These are phyloP conservation scores for Parnassius apollo DNA, from an alignment of 2,888 invertebrate species.

Conservation along the genomic window DNA sequence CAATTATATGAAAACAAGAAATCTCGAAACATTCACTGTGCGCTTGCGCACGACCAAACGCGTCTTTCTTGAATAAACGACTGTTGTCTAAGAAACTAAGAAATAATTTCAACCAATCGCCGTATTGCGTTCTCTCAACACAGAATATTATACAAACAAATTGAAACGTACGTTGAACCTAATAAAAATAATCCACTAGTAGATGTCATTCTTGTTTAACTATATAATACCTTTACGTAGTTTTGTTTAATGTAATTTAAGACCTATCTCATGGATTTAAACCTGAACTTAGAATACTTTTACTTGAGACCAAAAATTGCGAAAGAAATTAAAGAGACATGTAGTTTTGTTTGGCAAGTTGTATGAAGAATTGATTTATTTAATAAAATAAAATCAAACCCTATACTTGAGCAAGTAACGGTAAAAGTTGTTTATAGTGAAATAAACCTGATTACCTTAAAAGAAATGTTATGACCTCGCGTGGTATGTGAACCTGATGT, in stretches of 20 bases:
- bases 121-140: slow-evolving; percentile 63
- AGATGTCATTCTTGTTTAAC: slow-evolving; percentile 45
- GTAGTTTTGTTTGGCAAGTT: slow-evolving; percentile 36
- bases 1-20: slow-evolving; percentile 36
- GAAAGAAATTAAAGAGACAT: slow-evolving; percentile 33
- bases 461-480: slow-evolving; percentile 70
- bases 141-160: slow-evolving; percentile 55
- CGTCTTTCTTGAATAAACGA: slow-evolving; percentile 43
- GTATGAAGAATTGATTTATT: slow-evolving; percentile 32
- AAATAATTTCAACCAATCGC: slow-evolving; percentile 46
- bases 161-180: slow-evolving; percentile 50
- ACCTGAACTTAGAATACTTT: slow-evolving; percentile 26
- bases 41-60: slow-evolving; percentile 50
- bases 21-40: slow-evolving; percentile 26
- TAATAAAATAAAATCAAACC: slow-evolving; percentile 21
- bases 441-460: slow-evolving; percentile 61
- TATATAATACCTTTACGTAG: slow-evolving; percentile 46
- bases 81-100: slow-evolving; percentile 39
- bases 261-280: slow-evolving; percentile 28
- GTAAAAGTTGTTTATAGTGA: slow-evolving; percentile 32
- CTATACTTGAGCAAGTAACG: slow-evolving; percentile 33
- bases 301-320: slow-evolving; percentile 24
- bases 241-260: slow-evolving; percentile 25
- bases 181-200: slow-evolving; percentile 43
- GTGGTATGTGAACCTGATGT: slow-evolving; percentile 54